Base-by-base conservation (phyloP, 2,888 invertebrate species). In the Eilema caniola region DNA sequence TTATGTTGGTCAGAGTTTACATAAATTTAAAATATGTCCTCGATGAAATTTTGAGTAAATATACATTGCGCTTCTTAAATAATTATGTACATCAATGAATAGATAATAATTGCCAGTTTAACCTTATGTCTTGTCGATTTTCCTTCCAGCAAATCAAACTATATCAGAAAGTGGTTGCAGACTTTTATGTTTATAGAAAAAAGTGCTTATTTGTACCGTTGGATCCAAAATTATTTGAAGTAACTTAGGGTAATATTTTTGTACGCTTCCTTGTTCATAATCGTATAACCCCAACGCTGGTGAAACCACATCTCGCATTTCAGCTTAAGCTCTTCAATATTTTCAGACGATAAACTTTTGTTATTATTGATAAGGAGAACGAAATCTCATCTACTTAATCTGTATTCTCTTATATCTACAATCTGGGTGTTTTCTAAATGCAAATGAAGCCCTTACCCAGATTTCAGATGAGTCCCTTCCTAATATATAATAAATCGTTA, bases 391-490 rank as follows among this genome's bases (percentile, higher is more conserved):
- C 53, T n/a, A n/a, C n/a, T n/a, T n/a, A 53, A 53, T 53, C 53
- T n/a, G 8, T 53, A 53, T 53, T 53, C 20, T 8, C 20, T 53
- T 53, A 53, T n/a, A 53, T 53, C 53, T n/a, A 53, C 53, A 53
- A 53, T 53, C 53, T 53, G 53, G 53, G 53, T n/a, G 53, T 53
- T n/a, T 53, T 53, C 53, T 53, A 53, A 53, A 53, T 53, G 53
- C n/a, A 53, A 53, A 53, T 53, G 53, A 53, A 53, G 53, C n/a
- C 8, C n/a, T 53, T 53, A n/a, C 53, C n/a, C 53, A 47, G 16
- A 25, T 47, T 41, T 24, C 4, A 33, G 8, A 53, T 41, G 41
- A 41, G 41, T 16, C 53, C 25, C 12, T 25, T 24, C 63, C 20
- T 25, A 16, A 41, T 25, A 57, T 47, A 47, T 53, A 53, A 53